Conservation (phyloP, 2,113 vertebrate species). For the Carassius carassius region DNA sequence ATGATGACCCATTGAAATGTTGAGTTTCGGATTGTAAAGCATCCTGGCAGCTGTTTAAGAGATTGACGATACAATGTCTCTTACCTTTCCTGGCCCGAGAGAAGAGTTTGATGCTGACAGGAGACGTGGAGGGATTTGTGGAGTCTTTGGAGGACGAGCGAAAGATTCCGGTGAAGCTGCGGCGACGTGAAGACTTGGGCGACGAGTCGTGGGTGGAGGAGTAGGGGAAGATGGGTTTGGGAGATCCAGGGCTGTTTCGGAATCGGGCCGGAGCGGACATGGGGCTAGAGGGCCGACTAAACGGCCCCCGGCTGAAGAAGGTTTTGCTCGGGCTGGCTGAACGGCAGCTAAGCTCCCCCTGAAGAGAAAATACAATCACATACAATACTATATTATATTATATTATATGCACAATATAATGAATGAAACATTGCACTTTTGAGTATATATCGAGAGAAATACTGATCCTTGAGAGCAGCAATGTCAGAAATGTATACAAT, state of each 20-base stretch:
- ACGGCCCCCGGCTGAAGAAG: conserved; percentile 82
- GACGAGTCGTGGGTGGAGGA: conserved; percentile 84
- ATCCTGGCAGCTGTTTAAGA: not conserved
- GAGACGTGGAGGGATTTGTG: conserved; percentile 76
- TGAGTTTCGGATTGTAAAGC: not conserved
- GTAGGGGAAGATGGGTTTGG: conserved; percentile 85
- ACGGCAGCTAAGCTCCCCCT: conserved; percentile 79
- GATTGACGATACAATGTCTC: conserved; percentile 36
- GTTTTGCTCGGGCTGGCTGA: conserved; percentile 82
- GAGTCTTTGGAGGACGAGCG: conserved; percentile 88
- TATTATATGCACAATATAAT: too few relatives aligned
- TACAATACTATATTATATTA: not conserved
- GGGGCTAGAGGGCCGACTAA: conserved; percentile 84
- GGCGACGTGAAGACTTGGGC: conserved; percentile 83
- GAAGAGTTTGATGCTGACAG: conserved; percentile 87
- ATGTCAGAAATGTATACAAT: not conserved
- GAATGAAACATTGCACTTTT: not conserved
- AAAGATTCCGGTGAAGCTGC: conserved; percentile 95
- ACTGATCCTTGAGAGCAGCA: not conserved
- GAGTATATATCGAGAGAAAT: not conserved
- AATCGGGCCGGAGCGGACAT: conserved; percentile 80
- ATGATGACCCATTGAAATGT: not conserved
- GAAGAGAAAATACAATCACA: conserved; percentile 43
- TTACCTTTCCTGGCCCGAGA: conserved; percentile 89
- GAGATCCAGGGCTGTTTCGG: conserved; percentile 81